phyloP scores from a whole-genome alignment of 2,113 vertebrate genomes.

The Baryphthengus martii region DNA sequence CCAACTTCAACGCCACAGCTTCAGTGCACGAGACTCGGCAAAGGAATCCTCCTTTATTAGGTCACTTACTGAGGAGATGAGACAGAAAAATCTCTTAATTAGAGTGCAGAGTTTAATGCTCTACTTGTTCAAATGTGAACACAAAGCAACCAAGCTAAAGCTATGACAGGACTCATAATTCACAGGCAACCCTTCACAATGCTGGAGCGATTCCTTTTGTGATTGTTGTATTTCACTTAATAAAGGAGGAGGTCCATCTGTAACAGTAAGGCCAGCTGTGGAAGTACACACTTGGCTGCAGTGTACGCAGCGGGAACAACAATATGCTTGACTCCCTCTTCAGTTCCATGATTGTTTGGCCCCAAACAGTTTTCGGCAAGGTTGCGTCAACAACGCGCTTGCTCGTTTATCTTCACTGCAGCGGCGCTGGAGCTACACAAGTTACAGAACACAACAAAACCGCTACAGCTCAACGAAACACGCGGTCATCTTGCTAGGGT shows the following conservation, averaged over 20 bases:
- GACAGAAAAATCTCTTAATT: not conserved
- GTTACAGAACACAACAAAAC: conserved; percentile 7
- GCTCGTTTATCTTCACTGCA: not conserved
- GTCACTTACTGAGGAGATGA: not conserved
- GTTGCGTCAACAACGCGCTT: not conserved
- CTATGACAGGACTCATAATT: not conserved
- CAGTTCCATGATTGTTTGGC: not conserved
- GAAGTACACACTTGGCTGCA: not conserved
- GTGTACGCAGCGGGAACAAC: not conserved
- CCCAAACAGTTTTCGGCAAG: not conserved
- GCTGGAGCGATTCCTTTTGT: not conserved
- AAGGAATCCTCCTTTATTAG: not conserved
- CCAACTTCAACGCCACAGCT: not conserved
- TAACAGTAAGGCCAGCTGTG: not conserved
- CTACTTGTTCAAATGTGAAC: not conserved
- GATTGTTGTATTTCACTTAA: not conserved
- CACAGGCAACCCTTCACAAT: not conserved
- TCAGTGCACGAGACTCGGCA: not conserved
- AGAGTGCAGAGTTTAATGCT: not conserved
- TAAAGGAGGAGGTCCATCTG: not conserved
- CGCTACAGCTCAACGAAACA: not conserved
- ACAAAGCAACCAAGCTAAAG: not conserved
- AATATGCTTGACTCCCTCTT: not conserved
- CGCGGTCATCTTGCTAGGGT: not conserved
- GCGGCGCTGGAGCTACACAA: not conserved